Evolutionary conservation across 2,797 vertebrate genomes (phyloP).

Genomic region (Manis crassicaudata): DNA sequence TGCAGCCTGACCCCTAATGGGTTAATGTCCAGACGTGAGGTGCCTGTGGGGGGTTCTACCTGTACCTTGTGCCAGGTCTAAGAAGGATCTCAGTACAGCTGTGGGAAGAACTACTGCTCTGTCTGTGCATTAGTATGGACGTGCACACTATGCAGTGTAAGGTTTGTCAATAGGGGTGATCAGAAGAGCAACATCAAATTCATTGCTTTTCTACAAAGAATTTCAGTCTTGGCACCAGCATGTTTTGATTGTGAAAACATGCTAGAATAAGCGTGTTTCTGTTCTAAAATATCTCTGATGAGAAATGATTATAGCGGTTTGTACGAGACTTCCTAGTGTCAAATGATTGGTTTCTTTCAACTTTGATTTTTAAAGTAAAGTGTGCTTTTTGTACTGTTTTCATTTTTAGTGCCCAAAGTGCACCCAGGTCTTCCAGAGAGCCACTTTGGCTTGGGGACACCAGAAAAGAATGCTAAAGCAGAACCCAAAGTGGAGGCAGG

Average conservation of each 20-base stretch:
- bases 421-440: conserved; percentile 86
- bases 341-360: neutral
- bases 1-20: neutral
- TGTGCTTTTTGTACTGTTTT: neutral
- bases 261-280: neutral
- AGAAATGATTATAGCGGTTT: neutral
- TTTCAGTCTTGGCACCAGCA: neutral
- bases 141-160: fast-evolving
- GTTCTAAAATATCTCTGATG: neutral
- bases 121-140: fast-evolving
- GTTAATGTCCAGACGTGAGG: neutral
- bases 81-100: neutral
- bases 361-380: neutral
- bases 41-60: fast-evolving
- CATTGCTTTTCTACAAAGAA: neutral
- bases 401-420: conserved; percentile 86
- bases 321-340: neutral
- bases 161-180: too few species aligned
- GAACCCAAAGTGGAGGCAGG: conserved; percentile 90
- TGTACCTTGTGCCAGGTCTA: neutral
- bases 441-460: conserved; percentile 83
- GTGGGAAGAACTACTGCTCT: fast-evolving
- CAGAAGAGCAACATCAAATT: neutral
- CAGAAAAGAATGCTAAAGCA: conserved; percentile 88
- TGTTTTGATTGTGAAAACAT: neutral